Percentiles rank a stretch among this genome's conserved stretches.
These are phyloP conservation scores for Hydrozoanthus tunicans DNA, from an alignment of 64 coral and sea anemone genomes.

Conservation along the genomic window DNA sequence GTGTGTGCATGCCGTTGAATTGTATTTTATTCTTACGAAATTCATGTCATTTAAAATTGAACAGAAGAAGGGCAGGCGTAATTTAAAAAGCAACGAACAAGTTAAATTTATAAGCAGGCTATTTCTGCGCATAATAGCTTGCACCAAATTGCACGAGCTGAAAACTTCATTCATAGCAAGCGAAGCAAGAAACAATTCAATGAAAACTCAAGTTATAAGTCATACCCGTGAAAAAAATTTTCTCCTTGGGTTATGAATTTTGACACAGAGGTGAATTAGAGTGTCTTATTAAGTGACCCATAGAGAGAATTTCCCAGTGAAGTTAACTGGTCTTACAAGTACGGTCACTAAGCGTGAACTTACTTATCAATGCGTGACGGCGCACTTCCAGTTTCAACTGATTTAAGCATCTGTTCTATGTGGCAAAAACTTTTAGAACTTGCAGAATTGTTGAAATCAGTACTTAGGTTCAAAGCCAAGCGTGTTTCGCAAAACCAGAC, in stretches of 20 bases:
- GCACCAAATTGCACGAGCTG: neutral
- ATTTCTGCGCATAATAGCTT: neutral
- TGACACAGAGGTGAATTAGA: neutral
- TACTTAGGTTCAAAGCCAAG: too few relatives aligned
- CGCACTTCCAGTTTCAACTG: too few relatives aligned
- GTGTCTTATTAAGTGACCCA: slow-evolving; percentile 15
- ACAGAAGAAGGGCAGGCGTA: neutral
- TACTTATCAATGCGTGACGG: neutral
- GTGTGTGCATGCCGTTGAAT: neutral
- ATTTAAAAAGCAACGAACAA: neutral
- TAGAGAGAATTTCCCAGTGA: neutral
- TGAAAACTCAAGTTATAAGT: slow-evolving; percentile 21
- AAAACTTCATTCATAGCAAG: slow-evolving; percentile 15
- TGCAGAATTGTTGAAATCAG: too few relatives aligned
- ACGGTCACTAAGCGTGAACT: neutral
- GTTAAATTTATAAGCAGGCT: neutral
- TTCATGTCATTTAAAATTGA: slow-evolving; percentile 47
- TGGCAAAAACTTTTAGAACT: too few relatives aligned
- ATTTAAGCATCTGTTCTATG: too few relatives aligned
- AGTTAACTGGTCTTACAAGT: neutral
- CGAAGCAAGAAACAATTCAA: slow-evolving; percentile 22
- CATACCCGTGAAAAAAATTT: slow-evolving; percentile 1
- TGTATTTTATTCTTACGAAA: neutral
- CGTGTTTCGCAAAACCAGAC: too few relatives aligned
- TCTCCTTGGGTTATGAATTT: slow-evolving; percentile 1